phyloP scores from a whole-genome alignment of 2,888 invertebrate species.

The Gastrophysa polygoni region DNA sequence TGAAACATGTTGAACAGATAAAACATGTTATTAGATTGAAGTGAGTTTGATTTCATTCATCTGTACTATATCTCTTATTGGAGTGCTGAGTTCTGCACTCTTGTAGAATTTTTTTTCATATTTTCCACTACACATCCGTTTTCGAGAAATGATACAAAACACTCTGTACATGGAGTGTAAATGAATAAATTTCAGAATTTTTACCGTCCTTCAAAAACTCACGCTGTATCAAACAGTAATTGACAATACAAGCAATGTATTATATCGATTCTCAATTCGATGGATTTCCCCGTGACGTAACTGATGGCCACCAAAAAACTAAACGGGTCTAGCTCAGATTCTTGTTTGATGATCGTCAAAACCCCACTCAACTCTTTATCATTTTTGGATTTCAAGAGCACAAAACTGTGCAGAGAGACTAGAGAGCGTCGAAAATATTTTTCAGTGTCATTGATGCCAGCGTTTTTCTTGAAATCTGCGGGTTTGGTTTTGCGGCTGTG shows the following conservation, averaged over 20 bases:
- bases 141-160: no score
- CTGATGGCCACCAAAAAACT: conserved; percentile 11
- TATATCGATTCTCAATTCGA: conserved; percentile 6
- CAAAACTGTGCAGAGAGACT: not conserved
- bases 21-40: no score
- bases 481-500: conserved; percentile 13
- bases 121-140: no score
- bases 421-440: not conserved
- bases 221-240: conserved; percentile 16
- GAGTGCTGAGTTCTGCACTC: no score
- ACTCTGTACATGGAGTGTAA: no score
- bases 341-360: not conserved
- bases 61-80: no score
- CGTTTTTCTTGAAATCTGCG: conserved; percentile 4
- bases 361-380: no score
- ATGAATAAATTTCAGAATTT: no score
- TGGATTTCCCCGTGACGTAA: conserved; percentile 32
- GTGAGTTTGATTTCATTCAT: no score
- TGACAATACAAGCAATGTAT: not conserved
- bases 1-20: no score
- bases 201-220: no score
- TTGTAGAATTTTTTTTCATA: no score
- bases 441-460: conserved; percentile 3
- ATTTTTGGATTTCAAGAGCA: not conserved
- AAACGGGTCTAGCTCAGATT: conserved; percentile 2